phyloP scores from a whole-genome alignment of 2,797 vertebrate species.

The Rhabdophis nuchalis region DNA sequence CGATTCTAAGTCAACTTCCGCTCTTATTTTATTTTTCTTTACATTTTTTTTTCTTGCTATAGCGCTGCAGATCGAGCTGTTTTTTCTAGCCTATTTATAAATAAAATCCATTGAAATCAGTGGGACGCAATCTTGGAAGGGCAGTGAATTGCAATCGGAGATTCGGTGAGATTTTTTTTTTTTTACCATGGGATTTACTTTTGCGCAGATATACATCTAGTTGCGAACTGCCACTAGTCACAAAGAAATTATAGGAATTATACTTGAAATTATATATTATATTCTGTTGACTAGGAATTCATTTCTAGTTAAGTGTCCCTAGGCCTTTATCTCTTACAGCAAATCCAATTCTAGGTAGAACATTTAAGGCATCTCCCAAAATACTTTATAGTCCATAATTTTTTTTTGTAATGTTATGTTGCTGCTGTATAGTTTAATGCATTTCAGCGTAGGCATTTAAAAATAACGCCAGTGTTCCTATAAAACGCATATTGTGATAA shows the following conservation, averaged over 20 bases:
- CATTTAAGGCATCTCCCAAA: neutral
- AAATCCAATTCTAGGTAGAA: neutral
- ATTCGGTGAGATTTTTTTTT: neutral
- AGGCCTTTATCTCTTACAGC: neutral
- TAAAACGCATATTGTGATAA: neutral
- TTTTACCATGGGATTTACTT: neutral
- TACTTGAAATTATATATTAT: neutral
- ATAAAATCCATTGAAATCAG: neutral
- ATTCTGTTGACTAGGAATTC: neutral
- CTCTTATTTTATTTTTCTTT: neutral
- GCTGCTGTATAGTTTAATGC: neutral
- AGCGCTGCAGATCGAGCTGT: neutral
- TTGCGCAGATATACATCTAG: neutral
- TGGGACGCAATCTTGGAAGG: neutral
- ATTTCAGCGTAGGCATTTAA: neutral
- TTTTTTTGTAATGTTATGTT: neutral
- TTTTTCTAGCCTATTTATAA: neutral
- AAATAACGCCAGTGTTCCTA: neutral
- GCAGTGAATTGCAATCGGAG: neutral
- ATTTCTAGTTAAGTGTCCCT: neutral
- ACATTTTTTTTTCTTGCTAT: neutral
- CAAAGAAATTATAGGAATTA: neutral
- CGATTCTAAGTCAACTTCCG: neutral
- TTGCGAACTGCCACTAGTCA: neutral
- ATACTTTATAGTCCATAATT: neutral